Percentiles rank a stretch among this genome's conserved stretches.
Conservation (phyloP, 2,797 vertebrate genomes). For the Acrossocheilus fasciatus region DNA sequence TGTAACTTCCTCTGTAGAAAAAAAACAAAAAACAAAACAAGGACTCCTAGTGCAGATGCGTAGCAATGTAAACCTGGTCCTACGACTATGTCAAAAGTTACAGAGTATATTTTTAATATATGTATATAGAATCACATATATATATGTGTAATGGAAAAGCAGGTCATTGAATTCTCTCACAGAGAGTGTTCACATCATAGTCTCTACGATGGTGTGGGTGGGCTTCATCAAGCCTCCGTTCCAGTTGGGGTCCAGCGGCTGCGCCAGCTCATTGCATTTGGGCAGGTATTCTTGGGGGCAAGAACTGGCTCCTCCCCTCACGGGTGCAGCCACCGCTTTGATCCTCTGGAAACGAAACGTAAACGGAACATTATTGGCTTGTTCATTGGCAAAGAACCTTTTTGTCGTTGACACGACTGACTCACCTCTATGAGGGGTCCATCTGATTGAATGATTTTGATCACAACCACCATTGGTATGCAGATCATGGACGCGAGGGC, state of each 20-base stretch:
- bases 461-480: constrained; percentile 93
- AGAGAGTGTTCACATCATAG: constrained; percentile 95
- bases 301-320: constrained; percentile 84
- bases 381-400: background rate
- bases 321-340: constrained; percentile 90
- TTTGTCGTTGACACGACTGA: background rate
- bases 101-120: constrained; percentile 74
- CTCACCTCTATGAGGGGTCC: constrained; percentile 95
- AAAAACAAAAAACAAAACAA: constrained; percentile 73
- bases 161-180: constrained; percentile 81
- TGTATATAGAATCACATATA: constrained; percentile 77
- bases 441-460: constrained; percentile 92
- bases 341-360: constrained; percentile 81
- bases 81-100: constrained; percentile 90
- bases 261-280: constrained; percentile 80
- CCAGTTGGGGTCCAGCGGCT: constrained; percentile 84
- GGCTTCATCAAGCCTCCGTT: constrained; percentile 88
- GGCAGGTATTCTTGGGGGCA: constrained; percentile 75
- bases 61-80: constrained; percentile 92
- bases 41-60: constrained; percentile 94
- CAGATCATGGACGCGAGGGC: constrained; percentile 97
- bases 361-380: background rate
- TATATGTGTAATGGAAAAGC: constrained; percentile 83
- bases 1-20: constrained; percentile 89
- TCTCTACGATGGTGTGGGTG: constrained; percentile 96